phyloP scores from a whole-genome alignment of 2,888 invertebrate genomes.

The Apotomis betuletana region DNA sequence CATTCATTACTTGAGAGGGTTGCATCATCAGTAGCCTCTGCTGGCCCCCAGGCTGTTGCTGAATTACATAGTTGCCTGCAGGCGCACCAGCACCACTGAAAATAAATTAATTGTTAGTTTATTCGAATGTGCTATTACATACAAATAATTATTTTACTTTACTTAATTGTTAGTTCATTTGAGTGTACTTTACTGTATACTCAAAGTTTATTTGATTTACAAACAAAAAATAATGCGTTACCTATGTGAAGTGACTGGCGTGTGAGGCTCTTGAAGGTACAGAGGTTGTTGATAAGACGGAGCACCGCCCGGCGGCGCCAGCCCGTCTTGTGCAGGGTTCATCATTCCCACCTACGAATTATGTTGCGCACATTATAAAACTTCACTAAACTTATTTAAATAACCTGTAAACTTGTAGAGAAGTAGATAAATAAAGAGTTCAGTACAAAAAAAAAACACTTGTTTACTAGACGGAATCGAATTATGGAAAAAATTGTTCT shows the following conservation, averaged over 20 bases:
- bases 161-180: no score
- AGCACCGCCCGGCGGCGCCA: constrained; percentile 84
- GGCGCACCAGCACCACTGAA: constrained; percentile 80
- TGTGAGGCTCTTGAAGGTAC: constrained; percentile 85
- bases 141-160: no score
- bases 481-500: neutral
- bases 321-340: constrained; percentile 85
- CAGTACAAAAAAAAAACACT: neutral
- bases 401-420: neutral
- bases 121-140: neutral
- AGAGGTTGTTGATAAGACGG: constrained; percentile 88
- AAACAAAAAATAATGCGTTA: constrained; percentile 45
- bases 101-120: constrained; percentile 40
- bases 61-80: constrained; percentile 84
- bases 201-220: no score
- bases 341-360: constrained; percentile 82
- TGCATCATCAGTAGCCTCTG: constrained; percentile 83
- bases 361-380: constrained; percentile 43
- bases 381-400: neutral
- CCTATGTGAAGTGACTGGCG: constrained; percentile 78
- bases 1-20: constrained; percentile 79
- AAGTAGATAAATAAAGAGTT: neutral
- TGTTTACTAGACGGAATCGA: neutral
- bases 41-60: constrained; percentile 83
- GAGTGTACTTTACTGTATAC: no score